These are phyloP conservation scores for Accipiter cooperii DNA, from an alignment of 2,113 vertebrate genomes.

Conservation along the genomic window DNA sequence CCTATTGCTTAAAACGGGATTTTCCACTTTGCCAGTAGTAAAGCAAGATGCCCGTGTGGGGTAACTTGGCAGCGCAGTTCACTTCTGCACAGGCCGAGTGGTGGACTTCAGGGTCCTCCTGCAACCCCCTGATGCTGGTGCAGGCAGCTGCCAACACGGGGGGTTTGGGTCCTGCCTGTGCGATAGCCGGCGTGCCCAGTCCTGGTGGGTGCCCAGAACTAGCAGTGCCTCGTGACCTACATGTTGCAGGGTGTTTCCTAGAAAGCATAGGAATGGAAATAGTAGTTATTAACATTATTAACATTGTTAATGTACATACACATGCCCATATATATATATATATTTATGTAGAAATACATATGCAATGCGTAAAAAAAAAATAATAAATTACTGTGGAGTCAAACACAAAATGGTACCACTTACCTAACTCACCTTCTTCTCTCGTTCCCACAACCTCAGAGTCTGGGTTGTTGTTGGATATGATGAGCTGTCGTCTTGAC, in stretches of 20 bases:
- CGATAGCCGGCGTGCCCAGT: neutral
- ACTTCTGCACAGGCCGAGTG: neutral
- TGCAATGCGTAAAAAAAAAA: fast-evolving
- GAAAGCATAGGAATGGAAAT: neutral
- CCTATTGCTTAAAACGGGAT: neutral
- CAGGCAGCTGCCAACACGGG: neutral
- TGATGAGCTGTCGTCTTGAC: neutral
- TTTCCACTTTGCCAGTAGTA: neutral
- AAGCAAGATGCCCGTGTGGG: neutral
- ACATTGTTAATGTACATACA: neutral
- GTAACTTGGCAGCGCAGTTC: neutral
- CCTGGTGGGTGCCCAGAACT: neutral
- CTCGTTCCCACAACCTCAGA: neutral
- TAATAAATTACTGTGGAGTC: neutral
- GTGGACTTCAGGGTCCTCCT: neutral
- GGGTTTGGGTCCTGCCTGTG: neutral
- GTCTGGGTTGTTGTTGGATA: neutral
- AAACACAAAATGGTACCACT: neutral
- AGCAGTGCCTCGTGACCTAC: neutral
- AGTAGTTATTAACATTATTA: neutral
- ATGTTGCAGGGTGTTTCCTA: neutral
- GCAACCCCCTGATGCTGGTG: neutral
- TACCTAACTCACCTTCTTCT: neutral
- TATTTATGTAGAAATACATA: neutral
- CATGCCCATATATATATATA: neutral